Evolutionary conservation across 2,797 vertebrate genomes (phyloP).

Genomic region (Limosa lapponica): DNA sequence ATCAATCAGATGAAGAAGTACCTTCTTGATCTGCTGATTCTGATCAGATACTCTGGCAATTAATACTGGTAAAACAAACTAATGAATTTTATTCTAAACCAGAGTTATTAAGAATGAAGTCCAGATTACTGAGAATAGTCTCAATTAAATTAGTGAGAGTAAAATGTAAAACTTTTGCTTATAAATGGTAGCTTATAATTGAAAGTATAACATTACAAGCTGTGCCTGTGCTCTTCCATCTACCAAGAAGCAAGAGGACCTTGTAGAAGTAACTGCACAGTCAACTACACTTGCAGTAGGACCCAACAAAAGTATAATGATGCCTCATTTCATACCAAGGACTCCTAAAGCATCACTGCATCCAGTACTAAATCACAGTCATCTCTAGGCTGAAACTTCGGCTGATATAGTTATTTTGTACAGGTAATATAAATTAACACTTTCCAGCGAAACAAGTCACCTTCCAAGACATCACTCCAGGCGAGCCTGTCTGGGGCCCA

Average conservation of each 20-base stretch:
- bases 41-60: not conserved
- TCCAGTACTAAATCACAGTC: not conserved
- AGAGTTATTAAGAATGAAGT: not conserved
- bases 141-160: not conserved
- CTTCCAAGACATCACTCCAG: not conserved
- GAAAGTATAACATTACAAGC: not conserved
- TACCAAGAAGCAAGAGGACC: not conserved
- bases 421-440: not conserved
- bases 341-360: not conserved
- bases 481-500: not conserved
- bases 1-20: not conserved
- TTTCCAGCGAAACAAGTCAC: not conserved
- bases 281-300: not conserved
- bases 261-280: not conserved
- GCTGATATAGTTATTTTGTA: not conserved
- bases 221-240: rapidly evolving
- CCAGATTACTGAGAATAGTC: not conserved
- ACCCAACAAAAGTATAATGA: not conserved
- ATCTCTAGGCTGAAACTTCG: not conserved
- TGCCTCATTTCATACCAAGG: not conserved
- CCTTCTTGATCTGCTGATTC: not conserved
- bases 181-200: not conserved
- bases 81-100: not conserved
- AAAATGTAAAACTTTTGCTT: not conserved
- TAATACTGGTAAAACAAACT: not conserved